Conservation (phyloP, 2,797 vertebrate genomes). For the Lindbergichthys nudifrons region DNA sequence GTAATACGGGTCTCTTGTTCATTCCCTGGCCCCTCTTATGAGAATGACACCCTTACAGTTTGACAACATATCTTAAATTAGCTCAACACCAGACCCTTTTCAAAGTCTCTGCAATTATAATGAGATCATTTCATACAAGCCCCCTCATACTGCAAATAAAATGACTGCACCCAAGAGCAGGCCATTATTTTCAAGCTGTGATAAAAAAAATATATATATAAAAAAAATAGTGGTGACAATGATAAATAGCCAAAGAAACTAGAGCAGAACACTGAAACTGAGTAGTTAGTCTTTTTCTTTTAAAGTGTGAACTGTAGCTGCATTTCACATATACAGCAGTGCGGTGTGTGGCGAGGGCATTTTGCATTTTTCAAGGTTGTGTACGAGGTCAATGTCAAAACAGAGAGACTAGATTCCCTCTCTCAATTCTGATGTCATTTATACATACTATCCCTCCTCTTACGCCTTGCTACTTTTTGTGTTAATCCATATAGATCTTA, state of each 20-base stretch:
- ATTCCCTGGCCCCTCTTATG: slow-evolving; percentile 1
- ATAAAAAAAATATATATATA: background rate
- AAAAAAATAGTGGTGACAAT: slow-evolving; percentile 66
- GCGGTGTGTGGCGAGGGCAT: background rate
- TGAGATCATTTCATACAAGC: slow-evolving; percentile 48
- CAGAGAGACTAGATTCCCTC: background rate
- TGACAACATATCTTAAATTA: slow-evolving; percentile 30
- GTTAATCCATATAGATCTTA: slow-evolving; percentile 12
- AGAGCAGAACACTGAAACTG: slow-evolving; percentile 68
- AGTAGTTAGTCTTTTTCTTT: slow-evolving; percentile 34
- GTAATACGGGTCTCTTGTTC: slow-evolving; percentile 3
- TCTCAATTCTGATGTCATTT: background rate
- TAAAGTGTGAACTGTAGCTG: slow-evolving; percentile 38
- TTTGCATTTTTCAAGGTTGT: slow-evolving; percentile 40
- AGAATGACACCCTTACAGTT: background rate
- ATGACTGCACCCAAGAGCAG: slow-evolving; percentile 47
- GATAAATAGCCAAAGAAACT: slow-evolving; percentile 78
- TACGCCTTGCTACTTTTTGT: background rate
- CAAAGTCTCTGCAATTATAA: slow-evolving; percentile 49
- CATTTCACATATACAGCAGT: slow-evolving; percentile 29
- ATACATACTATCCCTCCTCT: background rate
- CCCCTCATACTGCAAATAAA: slow-evolving; percentile 43
- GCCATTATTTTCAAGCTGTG: slow-evolving; percentile 51
- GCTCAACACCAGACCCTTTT: slow-evolving; percentile 12
- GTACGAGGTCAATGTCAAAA: slow-evolving; percentile 15